Conservation (phyloP, 2,113 vertebrate genomes). For the Syngnathus floridae region DNA sequence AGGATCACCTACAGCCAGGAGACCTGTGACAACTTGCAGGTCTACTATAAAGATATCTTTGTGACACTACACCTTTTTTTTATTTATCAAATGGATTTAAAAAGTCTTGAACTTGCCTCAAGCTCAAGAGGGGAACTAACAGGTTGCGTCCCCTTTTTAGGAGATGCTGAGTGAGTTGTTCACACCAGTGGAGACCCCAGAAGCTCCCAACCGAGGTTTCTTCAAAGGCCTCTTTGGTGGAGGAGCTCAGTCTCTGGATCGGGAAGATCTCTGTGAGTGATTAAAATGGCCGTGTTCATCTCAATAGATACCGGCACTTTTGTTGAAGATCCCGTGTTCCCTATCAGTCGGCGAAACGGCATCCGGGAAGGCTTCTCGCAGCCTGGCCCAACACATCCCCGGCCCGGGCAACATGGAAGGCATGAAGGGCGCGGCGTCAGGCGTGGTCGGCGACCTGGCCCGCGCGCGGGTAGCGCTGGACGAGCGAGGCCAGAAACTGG, state of each 20-base stretch:
- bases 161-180: slow-evolving; percentile 98
- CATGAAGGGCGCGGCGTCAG: slow-evolving; percentile 93
- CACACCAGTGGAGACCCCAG: slow-evolving; percentile 93
- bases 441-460: slow-evolving; percentile 89
- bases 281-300: background rate
- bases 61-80: too few species aligned
- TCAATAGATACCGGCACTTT: too few species aligned
- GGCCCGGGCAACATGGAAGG: slow-evolving; percentile 93
- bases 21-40: slow-evolving; percentile 97
- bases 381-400: slow-evolving; percentile 95
- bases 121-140: background rate
- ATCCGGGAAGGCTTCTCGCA: slow-evolving; percentile 90
- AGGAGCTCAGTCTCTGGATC: slow-evolving; percentile 91
- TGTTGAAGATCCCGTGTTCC: background rate
- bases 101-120: too few species aligned
- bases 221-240: slow-evolving; percentile 98
- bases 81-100: too few species aligned
- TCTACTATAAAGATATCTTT: slow-evolving; percentile 35
- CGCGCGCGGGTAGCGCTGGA: slow-evolving; percentile 90
- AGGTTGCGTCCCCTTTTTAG: slow-evolving; percentile 59
- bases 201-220: slow-evolving; percentile 96
- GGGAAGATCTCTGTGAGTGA: slow-evolving; percentile 95
- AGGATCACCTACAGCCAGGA: slow-evolving; percentile 97
- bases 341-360: slow-evolving; percentile 84
- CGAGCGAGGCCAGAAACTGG: slow-evolving; percentile 94